Percentiles rank a stretch among this genome's conserved stretches.
These are phyloP conservation scores for Chloroceryle inda DNA, from an alignment of 2,797 vertebrate species.

Conservation along the genomic window DNA sequence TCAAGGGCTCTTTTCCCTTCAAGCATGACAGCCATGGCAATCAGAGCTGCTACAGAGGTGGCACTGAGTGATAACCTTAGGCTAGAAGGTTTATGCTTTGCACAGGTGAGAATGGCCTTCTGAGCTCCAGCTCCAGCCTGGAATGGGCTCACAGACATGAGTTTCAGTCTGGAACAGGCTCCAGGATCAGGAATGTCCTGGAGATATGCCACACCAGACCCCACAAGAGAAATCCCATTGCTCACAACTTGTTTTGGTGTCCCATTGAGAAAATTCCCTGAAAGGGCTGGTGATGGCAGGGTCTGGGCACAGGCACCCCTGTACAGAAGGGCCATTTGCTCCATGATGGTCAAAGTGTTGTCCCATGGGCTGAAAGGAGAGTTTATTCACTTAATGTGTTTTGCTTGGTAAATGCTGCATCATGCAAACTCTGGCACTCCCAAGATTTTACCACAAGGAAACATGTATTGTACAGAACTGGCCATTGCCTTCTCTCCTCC, in stretches of 20 bases:
- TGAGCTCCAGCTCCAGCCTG: not conserved
- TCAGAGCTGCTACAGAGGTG: not conserved
- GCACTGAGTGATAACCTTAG: not conserved
- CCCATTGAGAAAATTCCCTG: not conserved
- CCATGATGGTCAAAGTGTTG: not conserved
- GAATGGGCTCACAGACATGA: not conserved
- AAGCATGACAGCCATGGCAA: not conserved
- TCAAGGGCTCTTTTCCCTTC: conserved; percentile 27
- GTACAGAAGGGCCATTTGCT: not conserved
- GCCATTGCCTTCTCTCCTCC: not conserved
- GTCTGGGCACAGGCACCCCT: not conserved
- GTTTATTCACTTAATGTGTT: not conserved
- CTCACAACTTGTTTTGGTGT: not conserved
- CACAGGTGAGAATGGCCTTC: not conserved
- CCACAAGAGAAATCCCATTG: not conserved
- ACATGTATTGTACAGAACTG: not conserved
- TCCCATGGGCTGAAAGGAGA: not conserved
- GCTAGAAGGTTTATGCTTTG: not conserved
- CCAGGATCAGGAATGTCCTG: not conserved
- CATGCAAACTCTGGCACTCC: not conserved
- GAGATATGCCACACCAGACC: not conserved
- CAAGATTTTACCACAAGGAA: not conserved
- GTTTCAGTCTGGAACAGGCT: not conserved
- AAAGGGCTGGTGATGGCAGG: not conserved
- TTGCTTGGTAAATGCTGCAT: not conserved